Evolutionary conservation across 2,888 invertebrate species (phyloP).

Genomic region (Bombyx huttoni): DNA sequence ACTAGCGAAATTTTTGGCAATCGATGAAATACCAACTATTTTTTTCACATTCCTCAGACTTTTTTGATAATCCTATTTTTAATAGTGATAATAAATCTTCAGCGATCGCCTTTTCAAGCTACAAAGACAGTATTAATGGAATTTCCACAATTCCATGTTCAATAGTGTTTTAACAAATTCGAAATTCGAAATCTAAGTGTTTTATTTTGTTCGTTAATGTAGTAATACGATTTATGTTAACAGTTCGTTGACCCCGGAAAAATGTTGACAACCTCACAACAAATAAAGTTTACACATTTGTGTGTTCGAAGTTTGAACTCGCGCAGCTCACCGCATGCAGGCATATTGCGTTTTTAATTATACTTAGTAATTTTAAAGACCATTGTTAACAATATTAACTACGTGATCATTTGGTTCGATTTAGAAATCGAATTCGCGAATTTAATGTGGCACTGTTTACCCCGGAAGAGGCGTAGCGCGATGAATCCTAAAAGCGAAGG

Average conservation of each 20-base stretch:
- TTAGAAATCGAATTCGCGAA: background rate
- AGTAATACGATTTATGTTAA: conserved; percentile 23
- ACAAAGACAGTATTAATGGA: no score
- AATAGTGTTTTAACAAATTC: background rate
- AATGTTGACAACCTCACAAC: conserved; percentile 35
- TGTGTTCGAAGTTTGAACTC: background rate
- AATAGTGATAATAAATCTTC: no score
- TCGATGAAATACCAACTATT: conserved; percentile 4
- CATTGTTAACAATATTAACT: no score
- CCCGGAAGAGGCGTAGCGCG: conserved; percentile 14
- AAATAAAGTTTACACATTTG: conserved; percentile 10
- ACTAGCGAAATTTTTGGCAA: conserved; percentile 47
- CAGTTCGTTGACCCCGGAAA: conserved; percentile 56
- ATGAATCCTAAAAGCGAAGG: conserved; percentile 9
- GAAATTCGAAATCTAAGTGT: conserved; percentile 7
- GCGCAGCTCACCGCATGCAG: background rate
- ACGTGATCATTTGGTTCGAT: no score
- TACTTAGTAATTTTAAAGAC: no score
- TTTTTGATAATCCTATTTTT: background rate
- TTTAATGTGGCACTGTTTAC: conserved; percentile 3
- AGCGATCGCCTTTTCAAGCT: no score
- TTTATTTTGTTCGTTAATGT: conserved; percentile 3
- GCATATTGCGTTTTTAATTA: no score
- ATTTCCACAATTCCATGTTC: no score
- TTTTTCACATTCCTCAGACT: background rate